Evolutionary conservation across 2,113 vertebrate genomes (phyloP).

Genomic region (Sarotherodon lohbergeri): DNA sequence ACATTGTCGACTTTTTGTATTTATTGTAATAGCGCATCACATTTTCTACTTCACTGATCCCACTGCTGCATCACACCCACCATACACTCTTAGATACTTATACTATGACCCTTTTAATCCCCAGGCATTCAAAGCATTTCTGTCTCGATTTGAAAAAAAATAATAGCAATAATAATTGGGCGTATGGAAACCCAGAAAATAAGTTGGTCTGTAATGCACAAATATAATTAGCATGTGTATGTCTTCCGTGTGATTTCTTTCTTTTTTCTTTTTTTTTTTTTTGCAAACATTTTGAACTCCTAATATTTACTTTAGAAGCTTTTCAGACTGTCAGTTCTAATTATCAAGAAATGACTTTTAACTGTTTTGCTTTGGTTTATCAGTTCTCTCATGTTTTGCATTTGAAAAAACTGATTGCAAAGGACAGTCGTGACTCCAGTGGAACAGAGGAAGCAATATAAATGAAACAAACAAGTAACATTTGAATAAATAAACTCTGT

Average conservation of each 20-base stretch:
- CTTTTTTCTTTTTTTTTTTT: not conserved
- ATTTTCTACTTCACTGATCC: constrained; percentile 41
- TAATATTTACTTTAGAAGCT: not conserved
- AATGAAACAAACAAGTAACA: not conserved
- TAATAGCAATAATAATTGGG: constrained; percentile 32
- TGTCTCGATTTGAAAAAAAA: constrained; percentile 39
- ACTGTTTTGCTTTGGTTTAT: not conserved
- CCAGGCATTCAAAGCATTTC: constrained; percentile 45
- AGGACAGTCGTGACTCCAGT: not conserved
- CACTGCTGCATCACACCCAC: not conserved
- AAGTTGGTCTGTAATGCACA: constrained; percentile 15
- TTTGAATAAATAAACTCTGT: not conserved
- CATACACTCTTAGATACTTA: constrained; percentile 33
- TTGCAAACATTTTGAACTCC: not conserved
- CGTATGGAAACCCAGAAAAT: constrained; percentile 30
- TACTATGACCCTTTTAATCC: constrained; percentile 44
- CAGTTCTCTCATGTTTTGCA: not conserved
- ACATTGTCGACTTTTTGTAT: constrained; percentile 27
- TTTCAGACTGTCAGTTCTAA: not conserved
- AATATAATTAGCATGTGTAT: constrained; percentile 27
- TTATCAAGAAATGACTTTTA: not conserved
- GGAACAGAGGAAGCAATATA: not conserved
- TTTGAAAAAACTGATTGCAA: not conserved
- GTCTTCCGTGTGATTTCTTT: not conserved
- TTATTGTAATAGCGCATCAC: constrained; percentile 26